Percentiles rank a stretch among this genome's conserved stretches.
phyloP scores from a whole-genome alignment of 2,888 invertebrate species.

The Poecilus cupreus region DNA sequence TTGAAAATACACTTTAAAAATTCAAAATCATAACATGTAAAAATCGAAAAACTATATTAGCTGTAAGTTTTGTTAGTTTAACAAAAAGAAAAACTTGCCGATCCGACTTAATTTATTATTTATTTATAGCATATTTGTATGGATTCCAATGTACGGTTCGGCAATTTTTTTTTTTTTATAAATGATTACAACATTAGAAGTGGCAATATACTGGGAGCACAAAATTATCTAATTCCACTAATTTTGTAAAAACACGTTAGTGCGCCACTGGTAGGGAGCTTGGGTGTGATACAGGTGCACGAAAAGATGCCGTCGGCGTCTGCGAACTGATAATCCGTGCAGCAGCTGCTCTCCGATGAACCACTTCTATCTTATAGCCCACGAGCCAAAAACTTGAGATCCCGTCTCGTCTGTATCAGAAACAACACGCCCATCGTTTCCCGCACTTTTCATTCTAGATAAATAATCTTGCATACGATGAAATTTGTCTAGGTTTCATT shows the following conservation, averaged over 20 bases:
- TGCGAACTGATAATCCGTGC: not conserved
- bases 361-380: not conserved
- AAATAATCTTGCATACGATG: not conserved
- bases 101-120: too few relatives aligned
- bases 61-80: too few relatives aligned
- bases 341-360: not conserved
- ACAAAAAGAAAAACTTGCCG: too few relatives aligned
- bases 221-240: too few relatives aligned
- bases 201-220: too few relatives aligned
- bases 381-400: conserved; percentile 11
- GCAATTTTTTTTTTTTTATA: too few relatives aligned
- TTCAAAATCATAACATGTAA: too few relatives aligned
- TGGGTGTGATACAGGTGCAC: conserved; percentile 2
- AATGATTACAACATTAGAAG: too few relatives aligned
- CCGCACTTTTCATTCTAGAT: not conserved
- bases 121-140: too few relatives aligned
- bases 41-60: too few relatives aligned
- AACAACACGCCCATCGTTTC: not conserved
- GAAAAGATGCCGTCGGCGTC: conserved; percentile 32
- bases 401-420: not conserved
- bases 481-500: not conserved
- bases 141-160: too few relatives aligned
- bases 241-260: not conserved
- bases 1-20: too few relatives aligned
- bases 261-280: not conserved